Percentiles rank a stretch among this genome's conserved stretches.
Conservation (phyloP, 1,140 invertebrate genomes). For the Spodoptera litura region DNA sequence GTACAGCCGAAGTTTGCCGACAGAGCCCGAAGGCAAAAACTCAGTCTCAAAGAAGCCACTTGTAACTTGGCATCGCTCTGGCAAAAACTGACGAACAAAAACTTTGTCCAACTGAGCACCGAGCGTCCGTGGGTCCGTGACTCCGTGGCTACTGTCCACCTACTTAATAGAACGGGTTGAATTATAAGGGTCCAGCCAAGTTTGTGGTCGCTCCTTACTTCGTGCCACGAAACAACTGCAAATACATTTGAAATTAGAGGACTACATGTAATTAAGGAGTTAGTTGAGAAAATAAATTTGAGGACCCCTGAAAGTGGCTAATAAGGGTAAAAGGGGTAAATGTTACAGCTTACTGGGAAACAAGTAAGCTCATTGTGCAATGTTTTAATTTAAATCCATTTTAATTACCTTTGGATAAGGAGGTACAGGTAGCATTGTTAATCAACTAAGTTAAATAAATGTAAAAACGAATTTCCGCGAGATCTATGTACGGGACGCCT, state of each 20-base stretch:
- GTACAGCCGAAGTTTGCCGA: slow-evolving; percentile 16
- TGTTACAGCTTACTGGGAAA: too few relatives aligned
- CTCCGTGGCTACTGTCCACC: not conserved
- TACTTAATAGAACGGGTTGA: slow-evolving; percentile 28
- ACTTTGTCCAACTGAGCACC: slow-evolving; percentile 13
- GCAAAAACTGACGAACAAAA: slow-evolving; percentile 35
- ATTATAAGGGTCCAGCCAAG: slow-evolving; percentile 39
- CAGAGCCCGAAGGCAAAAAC: slow-evolving; percentile 35
- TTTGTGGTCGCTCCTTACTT: slow-evolving; percentile 39
- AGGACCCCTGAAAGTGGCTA: not conserved
- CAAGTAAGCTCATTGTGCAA: too few relatives aligned
- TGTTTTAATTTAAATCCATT: too few relatives aligned
- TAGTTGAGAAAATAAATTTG: slow-evolving; percentile 31
- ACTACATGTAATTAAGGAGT: slow-evolving; percentile 41
- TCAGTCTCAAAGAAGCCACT: slow-evolving; percentile 34
- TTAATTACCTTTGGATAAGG: too few relatives aligned
- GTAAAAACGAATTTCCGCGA: too few relatives aligned
- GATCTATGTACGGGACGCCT: too few relatives aligned
- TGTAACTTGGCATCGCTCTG: slow-evolving; percentile 29
- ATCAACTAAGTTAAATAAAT: too few relatives aligned
- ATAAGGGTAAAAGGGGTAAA: not conserved
- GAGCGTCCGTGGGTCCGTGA: not conserved
- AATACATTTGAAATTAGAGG: slow-evolving; percentile 39
- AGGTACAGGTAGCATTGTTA: too few relatives aligned
- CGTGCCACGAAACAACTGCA: slow-evolving; percentile 26